Conservation (phyloP, 2,113 vertebrate genomes). For the Polypterus bichir region DNA sequence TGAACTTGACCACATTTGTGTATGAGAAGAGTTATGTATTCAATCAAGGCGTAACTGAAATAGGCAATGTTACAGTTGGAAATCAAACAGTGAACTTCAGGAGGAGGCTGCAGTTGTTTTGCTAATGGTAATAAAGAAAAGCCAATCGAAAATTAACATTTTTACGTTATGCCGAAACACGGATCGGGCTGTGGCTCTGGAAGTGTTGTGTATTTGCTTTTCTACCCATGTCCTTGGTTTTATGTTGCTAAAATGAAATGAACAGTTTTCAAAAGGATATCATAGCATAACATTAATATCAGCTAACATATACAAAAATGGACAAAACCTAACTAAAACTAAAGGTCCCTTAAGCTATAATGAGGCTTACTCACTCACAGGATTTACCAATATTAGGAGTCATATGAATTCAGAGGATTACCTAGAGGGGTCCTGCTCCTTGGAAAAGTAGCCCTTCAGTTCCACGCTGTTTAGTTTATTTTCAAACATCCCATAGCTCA, state of each 20-base stretch:
- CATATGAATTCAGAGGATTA: slow-evolving; percentile 15
- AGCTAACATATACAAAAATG: neutral
- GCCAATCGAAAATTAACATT: no score
- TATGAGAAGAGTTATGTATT: no score
- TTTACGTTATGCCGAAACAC: no score
- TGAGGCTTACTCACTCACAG: slow-evolving; percentile 30
- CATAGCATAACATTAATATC: neutral
- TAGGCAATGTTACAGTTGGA: no score
- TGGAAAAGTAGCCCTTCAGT: slow-evolving; percentile 61
- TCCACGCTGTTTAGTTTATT: slow-evolving; percentile 75
- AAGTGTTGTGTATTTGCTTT: no score
- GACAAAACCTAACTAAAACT: neutral
- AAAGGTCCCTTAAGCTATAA: neutral
- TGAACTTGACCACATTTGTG: no score
- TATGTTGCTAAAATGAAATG: neutral
- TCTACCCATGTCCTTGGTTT: neutral
- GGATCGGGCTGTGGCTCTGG: no score
- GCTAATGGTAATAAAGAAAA: no score
- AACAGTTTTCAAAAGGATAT: neutral
- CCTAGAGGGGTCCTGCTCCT: slow-evolving; percentile 72
- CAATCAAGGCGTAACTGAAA: no score
- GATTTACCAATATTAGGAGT: neutral
- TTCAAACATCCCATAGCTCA: slow-evolving; percentile 80
- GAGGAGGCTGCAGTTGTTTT: no score
- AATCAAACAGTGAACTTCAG: no score